phyloP scores from a whole-genome alignment of 2,888 invertebrate genomes.

The Baccha elongata region DNA sequence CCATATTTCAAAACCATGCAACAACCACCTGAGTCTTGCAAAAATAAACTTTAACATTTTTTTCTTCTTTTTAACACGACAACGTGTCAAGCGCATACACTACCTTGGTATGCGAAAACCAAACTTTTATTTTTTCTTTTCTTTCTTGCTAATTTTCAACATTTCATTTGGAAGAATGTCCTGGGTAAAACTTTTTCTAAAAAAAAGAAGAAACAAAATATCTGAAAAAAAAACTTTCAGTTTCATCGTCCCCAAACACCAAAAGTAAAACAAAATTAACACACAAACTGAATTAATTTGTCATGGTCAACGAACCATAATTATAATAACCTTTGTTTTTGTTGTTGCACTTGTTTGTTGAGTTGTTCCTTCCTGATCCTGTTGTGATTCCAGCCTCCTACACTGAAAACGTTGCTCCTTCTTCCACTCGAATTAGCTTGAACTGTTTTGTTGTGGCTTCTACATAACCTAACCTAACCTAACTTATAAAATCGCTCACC shows the following conservation, averaged over 20 bases:
- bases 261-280: slow-evolving; percentile 58
- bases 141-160: slow-evolving; percentile 3
- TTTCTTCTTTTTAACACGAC: neutral
- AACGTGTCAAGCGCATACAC: slow-evolving; percentile 4
- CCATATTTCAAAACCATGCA: neutral
- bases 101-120: neutral
- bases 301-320: slow-evolving; percentile 71
- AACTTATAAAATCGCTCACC: slow-evolving; percentile 26
- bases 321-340: slow-evolving; percentile 67
- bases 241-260: slow-evolving; percentile 13
- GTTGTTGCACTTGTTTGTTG: slow-evolving; percentile 35
- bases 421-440: slow-evolving; percentile 44
- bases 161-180: neutral
- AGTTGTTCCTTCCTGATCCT: slow-evolving; percentile 23
- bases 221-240: slow-evolving; percentile 31
- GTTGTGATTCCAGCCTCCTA: slow-evolving; percentile 6
- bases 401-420: slow-evolving; percentile 22
- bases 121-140: slow-evolving; percentile 1
- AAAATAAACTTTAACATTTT: no score
- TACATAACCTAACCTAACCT: slow-evolving; percentile 11
- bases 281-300: slow-evolving; percentile 70
- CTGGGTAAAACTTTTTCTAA: slow-evolving; percentile 4
- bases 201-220: neutral
- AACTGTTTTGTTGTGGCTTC: slow-evolving; percentile 44
- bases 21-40: neutral